Base-by-base conservation (phyloP, 2,797 vertebrate genomes). In the Catharus ustulatus region DNA sequence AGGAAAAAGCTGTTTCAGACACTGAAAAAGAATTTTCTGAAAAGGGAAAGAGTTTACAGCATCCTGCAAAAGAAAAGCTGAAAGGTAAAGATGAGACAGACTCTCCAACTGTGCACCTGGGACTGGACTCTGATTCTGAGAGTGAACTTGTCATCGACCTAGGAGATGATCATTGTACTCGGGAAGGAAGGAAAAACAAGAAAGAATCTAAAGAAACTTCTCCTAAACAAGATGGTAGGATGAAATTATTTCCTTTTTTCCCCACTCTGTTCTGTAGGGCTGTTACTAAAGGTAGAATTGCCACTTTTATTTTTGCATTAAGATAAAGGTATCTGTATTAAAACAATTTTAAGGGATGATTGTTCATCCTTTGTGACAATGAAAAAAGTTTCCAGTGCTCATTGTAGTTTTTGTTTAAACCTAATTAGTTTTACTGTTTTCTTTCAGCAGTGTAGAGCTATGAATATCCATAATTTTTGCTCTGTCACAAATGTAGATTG, bases 111-210 rank as follows among this genome's bases (percentile, higher is more conserved):
- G 97, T 98, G 17, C 98, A 99, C 45, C 97, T 98, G 62, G 98
- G 98, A 81, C 96, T 99, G 95, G 99, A 99, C 97, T 99, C 99
- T 4, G 99, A 99, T 95, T 99, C 99, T 3, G 99, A 99, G 95
- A 98, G 98, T 13, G 99, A 99, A 96, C 98, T 99, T 52, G 99
- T 99, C 93, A 99, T 99, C 61, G 99, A 99, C 92, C 98, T 99
- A 3, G 99, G 99, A 51, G 99, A 99, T 67, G 99, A 99, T 94
- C 98, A 98, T 43, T 98, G 98, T 84, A 97, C 98, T 63, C 98
- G 99, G 68, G 99, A 99, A 79, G 98, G 98, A 57, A 99, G 99
- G 73, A 99, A 98, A 96, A 97, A 84, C 52, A 99, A 98, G 97
- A 98, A 98, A 97, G 99, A 99, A 40, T 88, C 97, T 75, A 99